A percentile compares a stretch with the other conserved stretches of the same genome.
Conservation (phyloP, 2,113 vertebrate genomes). For the Dipodomys ordii region DNA sequence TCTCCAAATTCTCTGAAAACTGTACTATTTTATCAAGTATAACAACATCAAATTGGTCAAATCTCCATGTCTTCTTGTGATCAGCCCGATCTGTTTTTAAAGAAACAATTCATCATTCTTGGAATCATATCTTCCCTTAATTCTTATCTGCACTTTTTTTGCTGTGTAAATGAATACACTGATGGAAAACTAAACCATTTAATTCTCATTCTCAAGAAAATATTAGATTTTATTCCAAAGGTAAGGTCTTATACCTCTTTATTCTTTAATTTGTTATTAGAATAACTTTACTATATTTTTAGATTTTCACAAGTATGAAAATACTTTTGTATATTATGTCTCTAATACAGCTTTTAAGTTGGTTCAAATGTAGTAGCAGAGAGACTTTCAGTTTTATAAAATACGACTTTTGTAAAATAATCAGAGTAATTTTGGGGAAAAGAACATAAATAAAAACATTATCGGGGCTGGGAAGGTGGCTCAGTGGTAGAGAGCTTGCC, state of each 20-base stretch:
- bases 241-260: not conserved
- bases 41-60: conserved; percentile 65
- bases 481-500: too few relatives aligned
- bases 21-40: conserved; percentile 70
- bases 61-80: conserved; percentile 44
- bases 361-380: not conserved
- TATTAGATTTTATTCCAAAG: not conserved
- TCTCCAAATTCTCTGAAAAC: conserved; percentile 72
- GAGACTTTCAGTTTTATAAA: not conserved
- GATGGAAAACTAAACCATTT: not conserved
- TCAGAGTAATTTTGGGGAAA: not conserved
- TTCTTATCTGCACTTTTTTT: conserved; percentile 48
- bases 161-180: not conserved
- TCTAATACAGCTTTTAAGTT: too few relatives aligned
- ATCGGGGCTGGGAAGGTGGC: not conserved
- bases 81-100: conserved; percentile 42
- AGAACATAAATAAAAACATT: not conserved
- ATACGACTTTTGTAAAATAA: too few relatives aligned
- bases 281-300: not conserved
- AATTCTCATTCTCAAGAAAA: not conserved
- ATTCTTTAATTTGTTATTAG: not conserved
- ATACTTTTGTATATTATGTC: not conserved
- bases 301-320: not conserved
- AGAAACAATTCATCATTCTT: conserved; percentile 60
- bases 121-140: conserved; percentile 54